Conservation (phyloP, 2,888 invertebrate genomes). For the Tetranychus piercei region DNA sequence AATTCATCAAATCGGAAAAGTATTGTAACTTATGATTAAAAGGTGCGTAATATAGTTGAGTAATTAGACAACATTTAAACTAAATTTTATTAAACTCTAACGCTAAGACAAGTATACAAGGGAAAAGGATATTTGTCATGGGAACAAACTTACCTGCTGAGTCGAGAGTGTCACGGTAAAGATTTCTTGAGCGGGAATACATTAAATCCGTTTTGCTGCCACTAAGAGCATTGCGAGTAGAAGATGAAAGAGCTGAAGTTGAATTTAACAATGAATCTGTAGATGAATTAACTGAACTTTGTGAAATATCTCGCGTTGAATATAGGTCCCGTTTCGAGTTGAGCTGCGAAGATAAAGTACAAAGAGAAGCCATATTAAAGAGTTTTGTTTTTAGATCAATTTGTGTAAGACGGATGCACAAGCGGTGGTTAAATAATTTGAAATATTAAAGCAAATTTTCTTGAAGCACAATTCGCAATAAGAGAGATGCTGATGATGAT, state of each 20-base stretch:
- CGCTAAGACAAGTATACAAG: too few relatives aligned
- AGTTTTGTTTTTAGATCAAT: background rate
- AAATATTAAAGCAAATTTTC: background rate
- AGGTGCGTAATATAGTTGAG: too few relatives aligned
- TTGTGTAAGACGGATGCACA: background rate
- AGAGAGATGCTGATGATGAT: background rate
- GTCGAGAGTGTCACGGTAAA: background rate
- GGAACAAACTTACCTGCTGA: background rate
- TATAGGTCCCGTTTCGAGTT: constrained; percentile 19
- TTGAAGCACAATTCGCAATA: background rate
- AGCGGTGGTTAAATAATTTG: background rate
- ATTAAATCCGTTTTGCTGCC: background rate
- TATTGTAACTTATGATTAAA: too few relatives aligned
- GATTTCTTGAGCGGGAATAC: constrained; percentile 1
- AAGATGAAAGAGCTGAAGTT: constrained; percentile 3
- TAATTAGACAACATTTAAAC: too few relatives aligned
- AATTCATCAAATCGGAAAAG: too few relatives aligned
- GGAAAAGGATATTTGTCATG: background rate
- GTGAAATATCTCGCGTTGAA: constrained; percentile 4
- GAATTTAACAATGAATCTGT: background rate
- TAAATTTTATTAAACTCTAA: too few relatives aligned
- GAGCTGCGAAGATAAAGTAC: constrained; percentile 12
- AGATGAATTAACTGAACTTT: background rate
- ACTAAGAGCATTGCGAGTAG: background rate
- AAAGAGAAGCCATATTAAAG: constrained; percentile 1